Evolutionary conservation across 2,113 vertebrate species (phyloP).

Genomic region (Psilopsiagon aurifrons): DNA sequence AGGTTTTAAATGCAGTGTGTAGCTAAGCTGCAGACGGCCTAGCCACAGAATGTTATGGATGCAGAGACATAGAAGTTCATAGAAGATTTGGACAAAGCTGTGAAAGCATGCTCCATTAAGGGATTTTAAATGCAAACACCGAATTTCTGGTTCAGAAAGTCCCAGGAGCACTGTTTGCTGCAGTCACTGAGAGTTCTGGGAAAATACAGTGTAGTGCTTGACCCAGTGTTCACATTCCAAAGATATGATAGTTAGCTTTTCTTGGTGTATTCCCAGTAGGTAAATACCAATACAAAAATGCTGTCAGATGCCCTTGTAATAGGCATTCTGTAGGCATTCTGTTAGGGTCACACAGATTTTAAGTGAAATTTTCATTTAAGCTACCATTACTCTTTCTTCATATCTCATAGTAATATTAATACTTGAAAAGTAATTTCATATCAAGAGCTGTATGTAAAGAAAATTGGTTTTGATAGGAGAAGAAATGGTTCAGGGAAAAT

Average conservation of each 20-base stretch:
- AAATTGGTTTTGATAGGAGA: neutral
- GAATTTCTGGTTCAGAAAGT: neutral
- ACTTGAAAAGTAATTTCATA: neutral
- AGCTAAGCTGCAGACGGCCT: neutral
- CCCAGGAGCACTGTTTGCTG: neutral
- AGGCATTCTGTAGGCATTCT: neutral
- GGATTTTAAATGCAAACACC: neutral
- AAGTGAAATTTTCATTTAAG: neutral
- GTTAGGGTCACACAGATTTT: neutral
- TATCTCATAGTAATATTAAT: neutral
- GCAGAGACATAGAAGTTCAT: neutral
- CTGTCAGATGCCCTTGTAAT: neutral
- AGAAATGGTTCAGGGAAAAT: neutral
- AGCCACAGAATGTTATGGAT: rapidly evolving
- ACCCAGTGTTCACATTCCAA: neutral
- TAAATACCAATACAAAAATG: neutral
- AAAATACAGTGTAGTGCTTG: neutral
- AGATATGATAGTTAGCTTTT: neutral
- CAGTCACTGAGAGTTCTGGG: neutral
- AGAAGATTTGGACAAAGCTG: neutral
- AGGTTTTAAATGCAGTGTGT: neutral
- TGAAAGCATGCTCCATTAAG: neutral
- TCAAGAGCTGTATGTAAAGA: neutral
- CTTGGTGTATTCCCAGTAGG: neutral
- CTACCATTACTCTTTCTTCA: neutral